Base-by-base conservation (phyloP, 2,888 invertebrate genomes). In the Hypselothyrea guttata region DNA sequence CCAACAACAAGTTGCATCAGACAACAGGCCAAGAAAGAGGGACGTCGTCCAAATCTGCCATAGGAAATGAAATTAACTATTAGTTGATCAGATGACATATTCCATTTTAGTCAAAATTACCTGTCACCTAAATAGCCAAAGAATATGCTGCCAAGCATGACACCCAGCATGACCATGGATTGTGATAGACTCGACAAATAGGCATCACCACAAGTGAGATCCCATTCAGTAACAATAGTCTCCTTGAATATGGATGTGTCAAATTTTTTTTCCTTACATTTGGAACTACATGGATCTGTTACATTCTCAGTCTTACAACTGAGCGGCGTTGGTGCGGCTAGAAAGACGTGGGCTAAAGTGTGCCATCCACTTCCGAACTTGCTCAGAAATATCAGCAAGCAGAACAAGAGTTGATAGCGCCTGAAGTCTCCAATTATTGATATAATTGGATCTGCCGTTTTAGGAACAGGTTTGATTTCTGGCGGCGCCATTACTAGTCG, bases 341-440 rank as follows among this genome's bases (percentile, higher is more conserved):
- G 91, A 84, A 95, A 95, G 57, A 95, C 93, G 63, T 95, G 94
- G 64, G 93, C 94, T 87, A 95, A 91, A 81, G 95, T 95, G 86
- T 95, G 95, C 95, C 95, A 95, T 0, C 95, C 95, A 0, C 94
- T 94, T 0, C 95, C 95, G 83, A 95, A 94, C 89, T 95, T 95
- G 49, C 94, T 92, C 7, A 94, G 90, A 66, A 94, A 93, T 33
- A 95, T 92, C 0, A 93, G 91, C 42, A 92, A 89, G 71, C 94
- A 94, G 46, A 95, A 92, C 91, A 93, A 92, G 64, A 95, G 91
- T 85, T 95, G 95, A 94, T 95, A 95, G 82, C 92, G 92, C 4
- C 95, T 94, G 54, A 95, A 92, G 27, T 92, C 91, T 0, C 95
- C 95, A 68, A 95, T 94, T 2, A 93, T 92, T 73, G 92, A 92